Percentiles rank a stretch among this genome's conserved stretches.
phyloP scores from a whole-genome alignment of 1,140 invertebrate genomes.

The Teleopsis dalmanni region DNA sequence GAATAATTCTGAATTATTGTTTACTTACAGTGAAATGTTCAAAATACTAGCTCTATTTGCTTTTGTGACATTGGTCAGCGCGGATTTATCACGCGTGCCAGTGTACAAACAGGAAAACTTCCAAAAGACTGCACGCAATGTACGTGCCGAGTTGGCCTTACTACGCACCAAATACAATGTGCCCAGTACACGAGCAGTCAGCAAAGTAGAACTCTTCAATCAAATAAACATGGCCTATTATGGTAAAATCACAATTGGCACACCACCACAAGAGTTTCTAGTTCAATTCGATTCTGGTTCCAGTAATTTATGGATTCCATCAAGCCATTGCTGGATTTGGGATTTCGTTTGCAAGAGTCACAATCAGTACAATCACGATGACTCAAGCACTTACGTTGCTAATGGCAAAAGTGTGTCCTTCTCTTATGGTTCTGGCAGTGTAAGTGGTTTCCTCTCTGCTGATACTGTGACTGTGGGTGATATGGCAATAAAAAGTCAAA shows the following conservation, averaged over 20 bases:
- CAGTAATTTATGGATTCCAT: conserved; percentile 97
- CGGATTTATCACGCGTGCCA: not conserved
- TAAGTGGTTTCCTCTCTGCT: conserved; percentile 88
- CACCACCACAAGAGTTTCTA: conserved; percentile 84
- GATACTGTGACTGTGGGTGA: conserved; percentile 68
- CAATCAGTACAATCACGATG: conserved; percentile 81
- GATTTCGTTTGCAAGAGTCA: conserved; percentile 85
- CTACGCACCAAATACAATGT: conserved; percentile 4
- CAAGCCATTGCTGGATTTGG: conserved; percentile 74
- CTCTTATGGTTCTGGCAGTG: conserved; percentile 88
- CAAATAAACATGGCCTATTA: conserved; percentile 96
- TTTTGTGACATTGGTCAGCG: not conserved
- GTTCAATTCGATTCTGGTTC: conserved; percentile 98
- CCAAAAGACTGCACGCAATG: not conserved
- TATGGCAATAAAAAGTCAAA: conserved; percentile 68
- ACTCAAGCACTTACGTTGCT: conserved; percentile 71
- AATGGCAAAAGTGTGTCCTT: conserved; percentile 92
- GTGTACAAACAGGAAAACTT: conserved; percentile 2
- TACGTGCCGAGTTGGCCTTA: not conserved
- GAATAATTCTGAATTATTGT: not conserved
- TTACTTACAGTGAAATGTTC: conserved; percentile 1
- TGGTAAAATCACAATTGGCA: conserved; percentile 86
- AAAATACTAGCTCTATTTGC: not conserved
- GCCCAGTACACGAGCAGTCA: not conserved
- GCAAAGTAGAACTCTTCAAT: conserved; percentile 78